Percentiles rank a stretch among this genome's conserved stretches.
These are phyloP conservation scores for Cossypha niveicapilla DNA, from an alignment of 2,797 vertebrate species.

Conservation along the genomic window DNA sequence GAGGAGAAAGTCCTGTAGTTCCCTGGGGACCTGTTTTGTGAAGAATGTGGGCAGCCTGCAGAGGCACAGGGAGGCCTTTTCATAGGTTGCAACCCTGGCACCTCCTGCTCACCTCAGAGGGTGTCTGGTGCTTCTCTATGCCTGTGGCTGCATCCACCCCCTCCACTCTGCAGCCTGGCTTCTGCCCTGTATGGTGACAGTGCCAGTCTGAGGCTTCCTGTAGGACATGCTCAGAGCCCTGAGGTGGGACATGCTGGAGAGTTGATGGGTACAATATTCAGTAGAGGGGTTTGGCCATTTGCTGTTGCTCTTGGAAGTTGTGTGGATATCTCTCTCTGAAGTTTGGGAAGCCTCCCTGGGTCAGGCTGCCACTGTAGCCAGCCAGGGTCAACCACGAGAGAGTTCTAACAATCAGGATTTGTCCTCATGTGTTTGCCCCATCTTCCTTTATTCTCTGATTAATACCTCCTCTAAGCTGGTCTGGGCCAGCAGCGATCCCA, in stretches of 20 bases:
- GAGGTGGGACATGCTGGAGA: fast-evolving
- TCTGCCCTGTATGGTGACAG: not conserved
- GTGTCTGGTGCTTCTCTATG: not conserved
- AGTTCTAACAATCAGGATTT: not conserved
- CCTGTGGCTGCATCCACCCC: not conserved
- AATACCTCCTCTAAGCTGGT: not conserved
- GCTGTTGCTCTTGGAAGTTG: not conserved
- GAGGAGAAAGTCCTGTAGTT: not conserved
- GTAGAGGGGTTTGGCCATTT: not conserved
- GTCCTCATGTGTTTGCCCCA: not conserved
- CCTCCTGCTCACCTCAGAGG: not conserved
- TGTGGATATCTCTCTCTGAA: not conserved
- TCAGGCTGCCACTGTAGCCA: not conserved
- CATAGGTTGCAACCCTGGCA: not conserved
- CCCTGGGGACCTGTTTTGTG: fast-evolving
- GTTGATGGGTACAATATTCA: not conserved
- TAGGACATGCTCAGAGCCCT: not conserved
- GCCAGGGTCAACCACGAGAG: not conserved
- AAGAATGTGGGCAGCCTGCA: not conserved
- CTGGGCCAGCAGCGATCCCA: fast-evolving
- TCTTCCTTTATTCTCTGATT: not conserved
- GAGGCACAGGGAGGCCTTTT: not conserved
- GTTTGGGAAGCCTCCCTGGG: not conserved
- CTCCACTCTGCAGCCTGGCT: not conserved
- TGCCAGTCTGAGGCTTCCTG: not conserved